Conservation (phyloP, 1,140 invertebrate genomes). For the Philopotamus ludificatus region DNA sequence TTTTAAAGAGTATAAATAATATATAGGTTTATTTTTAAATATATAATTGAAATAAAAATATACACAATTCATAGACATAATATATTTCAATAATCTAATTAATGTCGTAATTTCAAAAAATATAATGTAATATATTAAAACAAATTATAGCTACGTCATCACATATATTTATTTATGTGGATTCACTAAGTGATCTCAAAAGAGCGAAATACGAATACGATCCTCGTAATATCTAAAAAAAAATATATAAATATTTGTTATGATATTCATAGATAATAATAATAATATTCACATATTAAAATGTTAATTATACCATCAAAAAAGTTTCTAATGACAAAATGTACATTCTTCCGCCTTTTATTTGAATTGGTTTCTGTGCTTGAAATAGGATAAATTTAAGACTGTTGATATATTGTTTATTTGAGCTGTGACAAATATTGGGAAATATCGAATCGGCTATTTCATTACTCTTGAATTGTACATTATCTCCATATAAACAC, state of each 20-base stretch:
- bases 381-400: conserved; percentile 44
- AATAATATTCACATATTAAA: conserved; percentile 1
- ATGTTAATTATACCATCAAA: conserved; percentile 21
- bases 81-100: no score
- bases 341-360: conserved; percentile 43
- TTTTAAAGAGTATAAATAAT: no score
- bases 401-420: conserved; percentile 34
- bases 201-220: conserved; percentile 39
- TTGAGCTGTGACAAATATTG: conserved; percentile 37
- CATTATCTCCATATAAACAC: conserved; percentile 32
- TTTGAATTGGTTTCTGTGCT: conserved; percentile 45
- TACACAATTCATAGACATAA: no score
- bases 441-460: conserved; percentile 43
- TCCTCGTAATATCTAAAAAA: conserved; percentile 35
- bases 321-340: conserved; percentile 26
- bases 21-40: no score
- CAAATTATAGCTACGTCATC: no score
- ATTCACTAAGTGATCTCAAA: conserved; percentile 24
- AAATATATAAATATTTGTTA: background rate
- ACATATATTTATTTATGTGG: no score
- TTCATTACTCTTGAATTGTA: conserved; percentile 36
- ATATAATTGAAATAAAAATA: no score
- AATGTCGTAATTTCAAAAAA: no score
- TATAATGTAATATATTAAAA: no score
- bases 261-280: background rate